phyloP scores from a whole-genome alignment of 2,113 vertebrate genomes.

The Picathartes gymnocephalus region DNA sequence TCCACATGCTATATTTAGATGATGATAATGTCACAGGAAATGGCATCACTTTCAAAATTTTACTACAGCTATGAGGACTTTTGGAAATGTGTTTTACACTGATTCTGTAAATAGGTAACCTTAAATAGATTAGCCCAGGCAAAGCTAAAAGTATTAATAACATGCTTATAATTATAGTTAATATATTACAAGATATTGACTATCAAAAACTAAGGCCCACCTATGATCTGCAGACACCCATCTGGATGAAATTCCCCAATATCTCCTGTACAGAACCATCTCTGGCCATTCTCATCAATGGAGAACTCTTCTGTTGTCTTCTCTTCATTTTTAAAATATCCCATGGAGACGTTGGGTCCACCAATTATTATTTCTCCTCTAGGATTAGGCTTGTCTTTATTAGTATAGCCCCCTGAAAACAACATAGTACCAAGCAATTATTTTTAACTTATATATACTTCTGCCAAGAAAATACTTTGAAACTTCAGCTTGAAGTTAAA shows the following conservation, averaged over 20 bases:
- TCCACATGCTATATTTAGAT: neutral
- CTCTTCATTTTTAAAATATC: slow-evolving; percentile 87
- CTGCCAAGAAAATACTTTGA: neutral
- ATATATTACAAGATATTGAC: neutral
- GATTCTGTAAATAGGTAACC: neutral
- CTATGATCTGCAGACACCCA: slow-evolving; percentile 94
- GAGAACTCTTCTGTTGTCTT: slow-evolving; percentile 83
- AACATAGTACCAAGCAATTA: neutral
- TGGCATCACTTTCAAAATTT: neutral
- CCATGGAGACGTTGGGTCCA: slow-evolving; percentile 92
- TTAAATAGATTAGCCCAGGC: neutral
- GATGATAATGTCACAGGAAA: neutral
- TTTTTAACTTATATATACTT: neutral
- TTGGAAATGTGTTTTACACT: neutral
- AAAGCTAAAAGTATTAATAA: neutral
- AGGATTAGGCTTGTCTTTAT: slow-evolving; percentile 87
- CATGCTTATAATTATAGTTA: neutral
- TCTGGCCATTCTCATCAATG: slow-evolving; percentile 84
- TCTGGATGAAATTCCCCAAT: slow-evolving; percentile 92
- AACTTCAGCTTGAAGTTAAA: neutral
- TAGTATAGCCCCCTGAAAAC: slow-evolving; percentile 88
- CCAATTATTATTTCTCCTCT: slow-evolving; percentile 94
- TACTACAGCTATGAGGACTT: neutral
- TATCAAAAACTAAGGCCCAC: slow-evolving; percentile 65
- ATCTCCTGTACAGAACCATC: slow-evolving; percentile 97